Evolutionary conservation across 2,113 vertebrate genomes (phyloP).

Genomic region (Cnemophilus loriae): DNA sequence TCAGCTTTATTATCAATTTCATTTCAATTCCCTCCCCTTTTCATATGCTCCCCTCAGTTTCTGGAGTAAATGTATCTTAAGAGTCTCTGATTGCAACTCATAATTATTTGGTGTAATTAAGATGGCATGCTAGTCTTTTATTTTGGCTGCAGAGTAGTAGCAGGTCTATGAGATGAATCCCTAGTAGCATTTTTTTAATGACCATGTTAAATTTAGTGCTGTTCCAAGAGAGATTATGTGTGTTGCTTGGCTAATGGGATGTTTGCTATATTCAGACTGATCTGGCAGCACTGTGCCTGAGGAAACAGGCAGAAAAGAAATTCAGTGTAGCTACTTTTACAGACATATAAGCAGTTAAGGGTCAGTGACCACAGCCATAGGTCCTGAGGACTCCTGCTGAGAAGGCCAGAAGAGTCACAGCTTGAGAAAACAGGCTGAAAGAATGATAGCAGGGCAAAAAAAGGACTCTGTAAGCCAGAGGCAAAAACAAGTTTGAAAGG

Average conservation of each 20-base stretch:
- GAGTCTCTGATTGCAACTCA: constrained; percentile 9
- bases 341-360: neutral
- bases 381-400: neutral
- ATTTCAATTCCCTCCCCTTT: constrained; percentile 40
- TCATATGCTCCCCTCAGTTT: neutral
- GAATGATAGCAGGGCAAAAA: neutral
- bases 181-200: constrained; percentile 25
- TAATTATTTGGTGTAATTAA: constrained; percentile 28
- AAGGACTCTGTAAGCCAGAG: neutral
- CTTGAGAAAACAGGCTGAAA: neutral
- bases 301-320: neutral
- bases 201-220: constrained; percentile 30
- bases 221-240: neutral
- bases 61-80: constrained; percentile 28
- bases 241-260: constrained; percentile 2
- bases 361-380: neutral
- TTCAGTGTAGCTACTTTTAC: neutral
- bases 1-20: constrained; percentile 51
- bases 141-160: neutral
- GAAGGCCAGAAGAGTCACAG: neutral
- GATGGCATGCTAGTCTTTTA: neutral
- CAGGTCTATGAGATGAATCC: neutral
- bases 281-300: neutral
- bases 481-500: neutral
- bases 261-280: neutral